Evolutionary conservation across 2,888 invertebrate genomes (phyloP).

Genomic region (Aethes cnicana): DNA sequence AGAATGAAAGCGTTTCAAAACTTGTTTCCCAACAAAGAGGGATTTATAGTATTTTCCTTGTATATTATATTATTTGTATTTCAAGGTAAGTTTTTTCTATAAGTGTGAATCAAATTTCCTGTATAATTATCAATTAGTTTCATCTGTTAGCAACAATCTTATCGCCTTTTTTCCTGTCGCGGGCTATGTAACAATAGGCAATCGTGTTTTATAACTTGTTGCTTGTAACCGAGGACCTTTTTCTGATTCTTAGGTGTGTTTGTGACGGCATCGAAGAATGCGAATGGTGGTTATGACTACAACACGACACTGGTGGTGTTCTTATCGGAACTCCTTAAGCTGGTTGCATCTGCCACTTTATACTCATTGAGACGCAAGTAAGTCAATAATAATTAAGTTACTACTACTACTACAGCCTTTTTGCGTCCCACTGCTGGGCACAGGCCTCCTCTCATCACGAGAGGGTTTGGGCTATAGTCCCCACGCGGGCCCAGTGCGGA

Average conservation of each 20-base stretch:
- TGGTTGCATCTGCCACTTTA: conserved; percentile 86
- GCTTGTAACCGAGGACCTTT: conserved; percentile 16
- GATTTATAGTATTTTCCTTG: conserved; percentile 89
- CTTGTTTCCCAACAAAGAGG: conserved; percentile 92
- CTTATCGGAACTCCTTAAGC: conserved; percentile 92
- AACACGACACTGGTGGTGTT: conserved; percentile 94
- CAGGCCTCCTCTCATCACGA: too few relatives aligned
- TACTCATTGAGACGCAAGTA: conserved; percentile 84
- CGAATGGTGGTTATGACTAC: conserved; percentile 91
- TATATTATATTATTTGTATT: conserved; percentile 95
- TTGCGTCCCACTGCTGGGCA: too few relatives aligned
- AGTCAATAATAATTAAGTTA: too few relatives aligned
- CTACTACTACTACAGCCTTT: too few relatives aligned
- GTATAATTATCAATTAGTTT: conserved; percentile 4
- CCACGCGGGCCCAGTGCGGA: too few relatives aligned
- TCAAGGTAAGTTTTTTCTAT: conserved; percentile 86
- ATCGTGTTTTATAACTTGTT: conserved; percentile 3
- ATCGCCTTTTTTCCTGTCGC: neutral
- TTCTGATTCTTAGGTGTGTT: conserved; percentile 88
- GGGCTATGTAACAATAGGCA: conserved; percentile 6
- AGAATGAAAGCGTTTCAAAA: conserved; percentile 82
- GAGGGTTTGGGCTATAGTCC: too few relatives aligned
- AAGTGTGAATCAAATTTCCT: conserved; percentile 5
- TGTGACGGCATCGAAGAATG: conserved; percentile 93
- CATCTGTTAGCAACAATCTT: neutral